phyloP scores from a whole-genome alignment of 1,140 invertebrate species.

The Diploscapter pachys region DNA sequence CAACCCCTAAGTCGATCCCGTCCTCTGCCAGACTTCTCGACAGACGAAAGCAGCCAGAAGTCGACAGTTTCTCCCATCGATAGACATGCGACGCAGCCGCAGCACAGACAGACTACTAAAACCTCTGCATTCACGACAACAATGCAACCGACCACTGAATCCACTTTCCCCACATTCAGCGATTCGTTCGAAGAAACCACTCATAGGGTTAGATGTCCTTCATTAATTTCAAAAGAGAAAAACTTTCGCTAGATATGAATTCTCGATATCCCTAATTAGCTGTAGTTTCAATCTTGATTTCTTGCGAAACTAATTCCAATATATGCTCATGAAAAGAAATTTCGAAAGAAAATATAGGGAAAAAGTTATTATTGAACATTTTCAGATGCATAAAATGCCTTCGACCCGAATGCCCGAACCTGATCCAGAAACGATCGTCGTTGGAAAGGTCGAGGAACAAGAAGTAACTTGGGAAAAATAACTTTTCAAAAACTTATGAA shows the following conservation, averaged over 20 bases:
- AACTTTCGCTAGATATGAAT: neutral
- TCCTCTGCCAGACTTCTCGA: neutral
- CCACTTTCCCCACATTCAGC: constrained; percentile 13
- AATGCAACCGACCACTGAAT: neutral
- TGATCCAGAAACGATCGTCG: too few species aligned
- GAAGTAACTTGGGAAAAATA: too few species aligned
- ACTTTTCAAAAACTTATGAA: too few species aligned
- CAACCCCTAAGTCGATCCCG: neutral
- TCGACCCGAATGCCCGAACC: too few species aligned
- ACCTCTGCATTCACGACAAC: neutral
- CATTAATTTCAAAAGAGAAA: neutral
- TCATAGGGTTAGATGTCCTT: neutral
- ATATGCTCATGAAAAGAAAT: neutral
- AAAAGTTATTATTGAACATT: too few species aligned
- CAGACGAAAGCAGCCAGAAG: neutral
- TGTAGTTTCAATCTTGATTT: neutral
- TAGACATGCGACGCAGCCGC: too few species aligned
- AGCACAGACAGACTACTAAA: neutral
- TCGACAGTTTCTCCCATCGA: too few species aligned
- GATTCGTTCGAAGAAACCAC: neutral
- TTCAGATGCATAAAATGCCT: too few species aligned
- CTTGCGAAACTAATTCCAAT: neutral
- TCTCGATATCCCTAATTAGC: neutral
- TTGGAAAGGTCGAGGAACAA: too few species aligned
- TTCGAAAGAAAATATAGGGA: neutral